Evolutionary conservation across 2,888 invertebrate species (phyloP).

Genomic region (Dugesia japonica): DNA sequence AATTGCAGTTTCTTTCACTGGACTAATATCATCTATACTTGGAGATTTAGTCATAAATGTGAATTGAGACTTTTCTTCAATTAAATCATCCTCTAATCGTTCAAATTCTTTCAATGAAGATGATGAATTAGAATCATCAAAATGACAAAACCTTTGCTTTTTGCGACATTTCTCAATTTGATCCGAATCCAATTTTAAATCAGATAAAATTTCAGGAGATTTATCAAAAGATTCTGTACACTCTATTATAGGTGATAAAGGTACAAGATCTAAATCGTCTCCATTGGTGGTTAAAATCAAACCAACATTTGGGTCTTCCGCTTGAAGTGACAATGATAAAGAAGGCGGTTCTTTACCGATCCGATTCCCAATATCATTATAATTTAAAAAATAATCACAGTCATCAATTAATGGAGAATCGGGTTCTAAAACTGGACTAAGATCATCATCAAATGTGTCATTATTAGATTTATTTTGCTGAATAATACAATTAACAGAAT

Average conservation of each 20-base stretch:
- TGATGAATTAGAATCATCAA: neutral
- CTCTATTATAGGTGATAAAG: neutral
- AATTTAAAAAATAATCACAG: neutral
- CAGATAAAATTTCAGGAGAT: neutral
- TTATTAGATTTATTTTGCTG: neutral
- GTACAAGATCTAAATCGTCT: neutral
- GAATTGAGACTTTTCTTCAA: neutral
- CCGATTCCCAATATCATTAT: neutral
- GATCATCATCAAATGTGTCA: neutral
- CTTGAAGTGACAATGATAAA: neutral
- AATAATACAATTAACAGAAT: neutral
- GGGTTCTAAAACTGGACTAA: neutral
- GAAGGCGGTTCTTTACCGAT: neutral
- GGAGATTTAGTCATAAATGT: neutral
- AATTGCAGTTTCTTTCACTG: neutral
- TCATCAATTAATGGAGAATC: neutral
- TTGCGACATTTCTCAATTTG: neutral
- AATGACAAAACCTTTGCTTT: conserved; percentile 10
- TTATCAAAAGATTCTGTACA: conserved; percentile 1
- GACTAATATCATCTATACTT: neutral
- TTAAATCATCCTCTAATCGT: neutral
- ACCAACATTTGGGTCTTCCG: neutral
- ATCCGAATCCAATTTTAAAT: neutral
- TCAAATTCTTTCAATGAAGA: conserved; percentile 1
- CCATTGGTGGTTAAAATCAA: neutral